Base-by-base conservation (phyloP, 2,797 vertebrate species). In the Streptopelia turtur region DNA sequence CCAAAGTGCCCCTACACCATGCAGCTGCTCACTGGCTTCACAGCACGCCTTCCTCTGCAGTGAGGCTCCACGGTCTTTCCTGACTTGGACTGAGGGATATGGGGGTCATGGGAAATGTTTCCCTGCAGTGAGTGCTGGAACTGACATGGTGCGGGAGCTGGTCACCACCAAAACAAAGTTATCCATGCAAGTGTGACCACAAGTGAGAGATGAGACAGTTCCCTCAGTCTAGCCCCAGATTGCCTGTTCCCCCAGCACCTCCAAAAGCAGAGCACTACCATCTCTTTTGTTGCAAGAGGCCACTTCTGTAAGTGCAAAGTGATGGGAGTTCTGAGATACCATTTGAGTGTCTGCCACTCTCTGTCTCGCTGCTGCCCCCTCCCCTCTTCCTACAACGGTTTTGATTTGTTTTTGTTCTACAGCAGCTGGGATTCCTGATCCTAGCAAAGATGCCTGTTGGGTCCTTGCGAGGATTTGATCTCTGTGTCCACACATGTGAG, bases 401-500 rank as follows among this genome's bases (percentile, higher is more conserved):
- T 89, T 33, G 28, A 25, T 68, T 57, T 57, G 37, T 31, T 80
- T 76, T 55, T 11, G 4, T 71, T 76, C 70, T 39, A 50, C 28
- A 35, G 53, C 23, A 70, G 16, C 71, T 27, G n/a, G 61, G 49
- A 39, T 65, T 91, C 66, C 78, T 43, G 22, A 45, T 13, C n/a
- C 68, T 35, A 20, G 23, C 41, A 41, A 69, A 75, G 35, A 63
- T 75, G n/a, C 53, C 27, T 31, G 63, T 30, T 37, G 52, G 66
- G 20, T 65, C 52, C 61, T 41, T 12, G 37, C 37, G 23, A 70
- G 64, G 5, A 0, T 24, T 33, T 60, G 64, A 88, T 61, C 64
- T 76, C 39, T n/a, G 25, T 6, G 10, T 30, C 63, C 12, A 1
- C 1, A 3, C 1, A 0, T 7, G 27, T 41, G 57, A 76, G 49